Conservation (phyloP, 2,113 vertebrate genomes). For the Pedetes capensis region DNA sequence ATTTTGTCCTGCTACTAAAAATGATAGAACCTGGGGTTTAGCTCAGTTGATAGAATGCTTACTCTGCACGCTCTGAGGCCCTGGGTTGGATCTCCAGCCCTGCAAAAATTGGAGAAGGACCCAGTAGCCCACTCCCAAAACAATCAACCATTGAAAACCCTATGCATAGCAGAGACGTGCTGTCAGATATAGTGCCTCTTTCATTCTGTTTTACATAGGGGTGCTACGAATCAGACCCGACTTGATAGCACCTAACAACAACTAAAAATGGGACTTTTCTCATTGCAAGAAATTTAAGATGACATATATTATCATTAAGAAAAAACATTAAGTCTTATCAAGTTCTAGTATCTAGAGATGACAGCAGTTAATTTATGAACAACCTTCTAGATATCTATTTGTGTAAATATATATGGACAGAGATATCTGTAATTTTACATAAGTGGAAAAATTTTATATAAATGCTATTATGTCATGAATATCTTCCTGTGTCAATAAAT, state of each 20-base stretch:
- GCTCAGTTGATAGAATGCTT: no score
- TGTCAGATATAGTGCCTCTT: no score
- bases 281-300: neutral
- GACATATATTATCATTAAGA: neutral
- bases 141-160: no score
- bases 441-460: slow-evolving; percentile 23
- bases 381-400: neutral
- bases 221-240: no score
- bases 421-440: neutral
- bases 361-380: slow-evolving; percentile 27
- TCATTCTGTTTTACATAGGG: no score
- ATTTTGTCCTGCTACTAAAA: neutral
- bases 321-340: neutral
- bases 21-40: no score
- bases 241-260: no score
- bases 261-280: neutral
- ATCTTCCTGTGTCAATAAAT: slow-evolving; percentile 14
- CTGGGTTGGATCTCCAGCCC: no score
- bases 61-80: no score
- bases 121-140: no score
- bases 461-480: neutral
- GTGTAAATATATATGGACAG: neutral
- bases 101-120: no score
- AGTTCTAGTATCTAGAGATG: neutral
- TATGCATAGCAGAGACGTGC: no score